phyloP scores from a whole-genome alignment of 2,888 invertebrate genomes.

The Machimus atricapillus region DNA sequence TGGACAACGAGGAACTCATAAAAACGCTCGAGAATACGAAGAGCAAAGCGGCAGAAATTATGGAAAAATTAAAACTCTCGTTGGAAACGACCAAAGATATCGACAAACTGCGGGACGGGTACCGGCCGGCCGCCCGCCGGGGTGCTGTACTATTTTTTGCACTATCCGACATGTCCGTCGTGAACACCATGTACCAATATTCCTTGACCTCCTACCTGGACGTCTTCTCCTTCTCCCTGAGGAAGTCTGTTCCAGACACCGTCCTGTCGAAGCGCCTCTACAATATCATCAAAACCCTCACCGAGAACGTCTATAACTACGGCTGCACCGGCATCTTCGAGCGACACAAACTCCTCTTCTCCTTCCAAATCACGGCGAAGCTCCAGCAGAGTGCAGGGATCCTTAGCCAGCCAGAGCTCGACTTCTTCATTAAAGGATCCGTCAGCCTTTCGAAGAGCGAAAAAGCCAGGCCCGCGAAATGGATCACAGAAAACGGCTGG shows the following conservation, averaged over 20 bases:
- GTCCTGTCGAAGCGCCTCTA: slow-evolving; percentile 74
- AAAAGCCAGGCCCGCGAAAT: slow-evolving; percentile 71
- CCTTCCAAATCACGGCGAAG: slow-evolving; percentile 89
- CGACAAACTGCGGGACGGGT: slow-evolving; percentile 82
- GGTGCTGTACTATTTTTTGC: slow-evolving; percentile 93
- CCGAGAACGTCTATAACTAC: slow-evolving; percentile 88
- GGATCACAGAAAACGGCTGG: slow-evolving; percentile 81
- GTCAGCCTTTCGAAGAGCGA: slow-evolving; percentile 78
- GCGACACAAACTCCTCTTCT: slow-evolving; percentile 86
- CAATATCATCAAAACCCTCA: slow-evolving; percentile 85
- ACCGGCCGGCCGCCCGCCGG: slow-evolving; percentile 82
- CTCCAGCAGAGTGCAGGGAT: slow-evolving; percentile 74
- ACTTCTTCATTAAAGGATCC: slow-evolving; percentile 91
- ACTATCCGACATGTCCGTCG: slow-evolving; percentile 85
- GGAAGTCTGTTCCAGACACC: slow-evolving; percentile 83
- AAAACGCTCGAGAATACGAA: slow-evolving; percentile 89
- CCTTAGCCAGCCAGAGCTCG: slow-evolving; percentile 75
- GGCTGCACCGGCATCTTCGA: slow-evolving; percentile 94
- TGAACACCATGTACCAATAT: slow-evolving; percentile 93
- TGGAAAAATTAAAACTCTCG: slow-evolving; percentile 79
- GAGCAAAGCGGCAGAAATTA: slow-evolving; percentile 82
- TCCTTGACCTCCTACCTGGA: slow-evolving; percentile 84
- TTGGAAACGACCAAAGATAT: slow-evolving; percentile 80
- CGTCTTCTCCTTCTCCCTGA: slow-evolving; percentile 81
- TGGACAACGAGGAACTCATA: slow-evolving; percentile 88